Evolutionary conservation across 1,140 invertebrate genomes (phyloP).

Genomic region (Drosophila oshimai): DNA sequence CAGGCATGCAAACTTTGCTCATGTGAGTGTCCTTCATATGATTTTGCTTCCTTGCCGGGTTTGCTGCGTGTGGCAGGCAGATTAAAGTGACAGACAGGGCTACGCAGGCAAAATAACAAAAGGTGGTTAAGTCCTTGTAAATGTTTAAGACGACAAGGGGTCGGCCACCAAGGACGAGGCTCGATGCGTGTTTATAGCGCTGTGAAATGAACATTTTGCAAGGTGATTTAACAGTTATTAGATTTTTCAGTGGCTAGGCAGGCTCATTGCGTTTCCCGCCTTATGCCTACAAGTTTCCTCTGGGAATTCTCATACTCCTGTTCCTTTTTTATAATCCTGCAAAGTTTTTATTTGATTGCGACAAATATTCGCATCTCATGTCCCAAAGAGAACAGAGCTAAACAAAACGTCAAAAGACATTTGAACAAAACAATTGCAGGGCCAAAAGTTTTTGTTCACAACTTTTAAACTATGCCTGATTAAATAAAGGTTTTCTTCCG

Average conservation of each 20-base stretch:
- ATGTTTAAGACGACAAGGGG: slow-evolving; percentile 75
- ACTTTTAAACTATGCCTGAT: slow-evolving; percentile 72
- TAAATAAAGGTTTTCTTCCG: slow-evolving; percentile 70
- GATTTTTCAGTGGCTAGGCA: slow-evolving; percentile 48
- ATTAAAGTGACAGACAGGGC: slow-evolving; percentile 79
- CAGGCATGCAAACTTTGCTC: slow-evolving; percentile 49
- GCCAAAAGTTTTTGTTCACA: slow-evolving; percentile 37
- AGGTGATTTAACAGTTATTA: slow-evolving; percentile 80
- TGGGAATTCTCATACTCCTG: slow-evolving; percentile 19
- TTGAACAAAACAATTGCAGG: slow-evolving; percentile 55
- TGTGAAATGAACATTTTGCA: slow-evolving; percentile 81
- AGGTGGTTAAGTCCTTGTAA: slow-evolving; percentile 78
- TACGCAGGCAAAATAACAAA: slow-evolving; percentile 70
- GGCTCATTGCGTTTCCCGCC: background rate
- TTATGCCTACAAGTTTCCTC: slow-evolving; percentile 6
- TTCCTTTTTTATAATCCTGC: slow-evolving; percentile 22
- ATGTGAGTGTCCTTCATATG: slow-evolving; percentile 57
- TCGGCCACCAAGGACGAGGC: slow-evolving; percentile 10
- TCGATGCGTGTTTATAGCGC: slow-evolving; percentile 66
- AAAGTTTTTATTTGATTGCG: slow-evolving; percentile 79
- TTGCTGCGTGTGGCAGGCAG: slow-evolving; percentile 57
- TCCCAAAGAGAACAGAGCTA: slow-evolving; percentile 15
- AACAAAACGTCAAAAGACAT: slow-evolving; percentile 63
- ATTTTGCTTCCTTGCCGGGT: slow-evolving; percentile 14
- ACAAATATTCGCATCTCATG: slow-evolving; percentile 58